These are phyloP conservation scores for Sebastes variabilis DNA, from an alignment of 2,797 vertebrate genomes.

Conservation along the genomic window DNA sequence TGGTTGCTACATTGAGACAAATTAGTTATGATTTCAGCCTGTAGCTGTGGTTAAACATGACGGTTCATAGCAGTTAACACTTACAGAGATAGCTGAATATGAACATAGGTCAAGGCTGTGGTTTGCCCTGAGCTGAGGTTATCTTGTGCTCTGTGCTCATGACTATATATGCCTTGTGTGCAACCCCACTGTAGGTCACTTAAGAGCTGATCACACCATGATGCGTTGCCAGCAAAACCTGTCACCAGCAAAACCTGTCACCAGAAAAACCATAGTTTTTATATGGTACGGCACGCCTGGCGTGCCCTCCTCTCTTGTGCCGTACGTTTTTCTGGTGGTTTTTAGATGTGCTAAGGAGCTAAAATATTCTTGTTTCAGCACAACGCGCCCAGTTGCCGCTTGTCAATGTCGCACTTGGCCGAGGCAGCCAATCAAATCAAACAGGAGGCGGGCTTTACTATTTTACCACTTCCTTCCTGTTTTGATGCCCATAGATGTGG, in stretches of 20 bases:
- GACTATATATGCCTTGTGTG: not conserved
- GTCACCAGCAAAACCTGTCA: no score
- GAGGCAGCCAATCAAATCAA: not conserved
- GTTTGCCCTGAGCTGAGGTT: conserved; percentile 5
- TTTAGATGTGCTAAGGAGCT: not conserved
- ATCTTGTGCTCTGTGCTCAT: not conserved
- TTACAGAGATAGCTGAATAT: conserved; percentile 10
- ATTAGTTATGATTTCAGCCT: not conserved
- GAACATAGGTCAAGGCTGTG: conserved; percentile 24
- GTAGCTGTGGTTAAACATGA: not conserved
- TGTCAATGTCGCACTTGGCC: not conserved
- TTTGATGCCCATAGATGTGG: no score
- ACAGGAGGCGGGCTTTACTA: not conserved
- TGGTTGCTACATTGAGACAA: not conserved
- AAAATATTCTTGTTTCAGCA: not conserved
- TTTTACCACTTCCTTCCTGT: no score
- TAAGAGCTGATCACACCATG: not conserved
- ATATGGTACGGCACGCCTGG: no score
- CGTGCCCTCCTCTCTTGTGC: no score
- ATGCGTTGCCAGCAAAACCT: not conserved
- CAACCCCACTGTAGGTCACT: not conserved
- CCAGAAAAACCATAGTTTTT: no score
- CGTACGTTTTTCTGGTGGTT: no score
- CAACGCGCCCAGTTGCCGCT: not conserved
- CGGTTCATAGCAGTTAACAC: conserved; percentile 7